Evolutionary conservation across 2,888 invertebrate genomes (phyloP), one percentile per base, ranked within the genome.

Genomic region (Erpobdella octoculata): DNA sequence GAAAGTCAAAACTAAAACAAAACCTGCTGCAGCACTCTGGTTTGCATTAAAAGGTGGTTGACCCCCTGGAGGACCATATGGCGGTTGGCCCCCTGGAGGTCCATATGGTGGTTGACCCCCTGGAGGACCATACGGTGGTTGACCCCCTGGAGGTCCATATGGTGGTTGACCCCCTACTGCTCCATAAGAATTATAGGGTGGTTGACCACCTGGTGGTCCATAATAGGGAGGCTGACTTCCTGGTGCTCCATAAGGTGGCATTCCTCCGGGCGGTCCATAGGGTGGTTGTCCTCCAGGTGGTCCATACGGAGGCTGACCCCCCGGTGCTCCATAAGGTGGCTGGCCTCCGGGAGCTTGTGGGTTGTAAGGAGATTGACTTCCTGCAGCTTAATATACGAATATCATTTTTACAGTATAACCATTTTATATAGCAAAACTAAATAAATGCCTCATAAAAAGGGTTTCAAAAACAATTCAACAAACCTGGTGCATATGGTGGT

Each of bases 201-300:
- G n/a, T n/a, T n/a, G n/a, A n/a, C n/a, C n/a, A n/a, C n/a, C n/a
- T n/a, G n/a, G n/a, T n/a, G 53, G 18, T 53, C 53, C 53, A 25
- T 28, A 21, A 12, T 53, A 53, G 6, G 53, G 53, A 53, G 21
- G 21, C 28, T 53, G 53, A 53, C 21, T n/a, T n/a, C n/a, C 21
- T 2, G 53, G 53, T 6, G 53, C 53, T 18, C 53, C 28, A 28
- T 53, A 53, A 28, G 53, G 53, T 6, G 53, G 53, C 15, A 25
- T 21, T 8, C 53, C 53, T 1, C 6, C 53, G 31, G 31, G 62
- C 18, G 59, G 62, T 33, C 33, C 33, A 12, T 62, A 62, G 1
- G 31, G 62, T n/a, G 62, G 62, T 31, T 62, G 62, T 8, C 21
- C 25, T 15, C 62, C 62, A n/a, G n/a, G n/a, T n/a, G n/a, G n/a